Base-by-base conservation (phyloP, 2,113 vertebrate species). In the Cyanistes caeruleus region DNA sequence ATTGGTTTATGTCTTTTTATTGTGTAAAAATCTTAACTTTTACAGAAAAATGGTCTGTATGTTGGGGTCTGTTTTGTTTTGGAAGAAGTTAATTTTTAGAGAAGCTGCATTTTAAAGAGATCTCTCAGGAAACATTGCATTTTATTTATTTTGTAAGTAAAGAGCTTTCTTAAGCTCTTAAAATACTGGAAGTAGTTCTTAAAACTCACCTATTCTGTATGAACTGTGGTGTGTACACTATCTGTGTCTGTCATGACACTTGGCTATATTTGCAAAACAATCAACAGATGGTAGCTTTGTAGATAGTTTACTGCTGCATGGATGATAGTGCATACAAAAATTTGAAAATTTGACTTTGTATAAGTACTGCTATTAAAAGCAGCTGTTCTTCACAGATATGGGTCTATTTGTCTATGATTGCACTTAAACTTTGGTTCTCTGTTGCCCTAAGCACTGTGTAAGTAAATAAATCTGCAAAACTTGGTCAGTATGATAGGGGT, bases 151-250 rank as follows among this genome's bases (percentile, higher is more conserved):
- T 77, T 23, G 1, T n/a, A 89, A 83, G 35, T 37, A 20, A 72
- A 77, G 58, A 76, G 24, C n/a, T 78, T 90, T 69, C 49, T 52
- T 73, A 53, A 82, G 43, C 39, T 80, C 27, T 86, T 46, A 37
- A 83, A 85, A 52, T 46, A 52, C 4, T 70, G 55, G 18, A 84
- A 53, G 8, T 31, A 43, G 20, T 87, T 84, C 19, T 58, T 64
- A 44, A 62, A 96, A 21, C 19, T 90, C 19, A 5, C 9, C 24
- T 12, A 15, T 28, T 30, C 5, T 65, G 0, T 52, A 31, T 64
- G 41, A 82, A 19, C 41, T 8, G 0, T 9, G 5, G 30, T 3
- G 2, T 28, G 37, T 52, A 17, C 6, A 3, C 24, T 51, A 2
- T 31, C 21, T 53, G 4, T 41, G 7, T 76, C n/a, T 72, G 31